A percentile compares a stretch with the other conserved stretches of the same genome.
Evolutionary conservation across 37 sponge, comb jelly and placozoan genomes (phyloP).

Genomic region (Amphimedon queenslandica): DNA sequence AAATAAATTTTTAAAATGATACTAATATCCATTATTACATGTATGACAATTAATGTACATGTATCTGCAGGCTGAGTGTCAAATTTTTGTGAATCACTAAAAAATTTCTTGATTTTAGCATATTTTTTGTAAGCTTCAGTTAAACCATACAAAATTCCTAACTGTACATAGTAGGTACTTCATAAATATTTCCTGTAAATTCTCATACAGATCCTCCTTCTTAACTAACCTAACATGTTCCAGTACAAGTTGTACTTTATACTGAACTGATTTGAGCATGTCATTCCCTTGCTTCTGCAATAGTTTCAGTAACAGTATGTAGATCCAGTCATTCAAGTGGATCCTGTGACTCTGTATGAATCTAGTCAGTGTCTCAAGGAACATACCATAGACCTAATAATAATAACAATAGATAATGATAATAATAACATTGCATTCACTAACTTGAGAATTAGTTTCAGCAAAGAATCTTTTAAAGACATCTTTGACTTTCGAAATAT

Average conservation of each 20-base stretch:
- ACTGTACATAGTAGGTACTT: not conserved
- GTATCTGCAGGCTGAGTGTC: too few relatives aligned
- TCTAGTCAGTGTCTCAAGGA: constrained; percentile 54
- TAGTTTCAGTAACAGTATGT: constrained; percentile 55
- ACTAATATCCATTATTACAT: not conserved
- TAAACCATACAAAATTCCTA: too few relatives aligned
- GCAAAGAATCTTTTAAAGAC: constrained; percentile 63
- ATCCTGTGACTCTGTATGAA: constrained; percentile 57
- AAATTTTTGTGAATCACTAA: too few relatives aligned
- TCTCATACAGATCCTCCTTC: not conserved
- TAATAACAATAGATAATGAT: not conserved
- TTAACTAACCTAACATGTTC: constrained; percentile 54
- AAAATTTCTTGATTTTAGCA: too few relatives aligned
- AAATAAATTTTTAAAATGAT: not conserved
- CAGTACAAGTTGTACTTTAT: constrained; percentile 50
- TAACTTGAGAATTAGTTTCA: constrained; percentile 69
- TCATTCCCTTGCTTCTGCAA: constrained; percentile 70
- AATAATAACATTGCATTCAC: not conserved
- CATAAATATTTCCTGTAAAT: too few relatives aligned
- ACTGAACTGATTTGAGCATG: constrained; percentile 59
- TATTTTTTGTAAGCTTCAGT: too few relatives aligned
- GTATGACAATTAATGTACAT: not conserved
- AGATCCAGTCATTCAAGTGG: constrained; percentile 76
- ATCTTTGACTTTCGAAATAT: constrained; percentile 55
- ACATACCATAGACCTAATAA: constrained; percentile 63